These are phyloP conservation scores for Pseudomugil tenellus DNA, from an alignment of 2,797 vertebrate genomes.

Conservation along the genomic window DNA sequence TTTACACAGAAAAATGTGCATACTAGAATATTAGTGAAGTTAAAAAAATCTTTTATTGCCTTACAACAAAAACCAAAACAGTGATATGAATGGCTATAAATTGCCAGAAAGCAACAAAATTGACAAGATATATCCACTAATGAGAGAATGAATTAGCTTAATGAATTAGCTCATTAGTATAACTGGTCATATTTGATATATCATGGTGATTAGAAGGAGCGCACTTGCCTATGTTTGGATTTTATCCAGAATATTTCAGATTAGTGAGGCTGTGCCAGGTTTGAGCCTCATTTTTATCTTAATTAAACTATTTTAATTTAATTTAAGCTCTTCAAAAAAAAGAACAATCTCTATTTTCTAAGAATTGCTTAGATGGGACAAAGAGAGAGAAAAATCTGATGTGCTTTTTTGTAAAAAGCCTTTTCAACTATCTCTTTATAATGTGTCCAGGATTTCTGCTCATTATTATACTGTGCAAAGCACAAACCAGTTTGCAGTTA, in stretches of 20 bases:
- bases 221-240: conserved; percentile 51
- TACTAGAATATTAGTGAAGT: conserved; percentile 15
- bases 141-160: conserved; percentile 54
- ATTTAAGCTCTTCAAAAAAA: conserved; percentile 52
- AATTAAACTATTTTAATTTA: conserved; percentile 42
- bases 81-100: conserved; percentile 17
- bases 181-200: conserved; percentile 54
- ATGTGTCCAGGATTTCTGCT: conserved; percentile 13
- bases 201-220: conserved; percentile 51
- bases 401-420: conserved; percentile 4
- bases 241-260: conserved; percentile 52
- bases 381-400: background rate
- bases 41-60: conserved; percentile 2
- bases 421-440: conserved; percentile 28
- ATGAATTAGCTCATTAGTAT: conserved; percentile 58
- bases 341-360: conserved; percentile 36
- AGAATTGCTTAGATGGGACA: conserved; percentile 24
- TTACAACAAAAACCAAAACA: background rate
- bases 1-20: conserved; percentile 5
- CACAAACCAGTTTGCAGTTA: conserved; percentile 34
- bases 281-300: conserved; percentile 32
- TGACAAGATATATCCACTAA: conserved; percentile 29
- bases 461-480: conserved; percentile 46
- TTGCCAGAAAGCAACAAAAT: conserved; percentile 22
- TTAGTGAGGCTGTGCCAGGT: conserved; percentile 52